Evolutionary conservation across 2,797 vertebrate genomes (phyloP).

Genomic region (Cynopterus sphinx): DNA sequence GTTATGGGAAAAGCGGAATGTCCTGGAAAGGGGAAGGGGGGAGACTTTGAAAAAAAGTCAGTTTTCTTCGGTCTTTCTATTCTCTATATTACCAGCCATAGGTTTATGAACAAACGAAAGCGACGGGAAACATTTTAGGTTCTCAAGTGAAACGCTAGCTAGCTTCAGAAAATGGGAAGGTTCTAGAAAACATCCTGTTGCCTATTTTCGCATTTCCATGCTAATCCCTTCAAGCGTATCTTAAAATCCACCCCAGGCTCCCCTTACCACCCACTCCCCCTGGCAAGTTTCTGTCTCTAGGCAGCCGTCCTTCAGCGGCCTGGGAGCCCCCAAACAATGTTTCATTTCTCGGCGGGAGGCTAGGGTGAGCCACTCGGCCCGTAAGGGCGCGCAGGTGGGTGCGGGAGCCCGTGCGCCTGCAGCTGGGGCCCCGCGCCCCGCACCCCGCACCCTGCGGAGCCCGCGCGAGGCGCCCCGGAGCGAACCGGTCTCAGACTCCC

Average conservation of each 20-base stretch:
- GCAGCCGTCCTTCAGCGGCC: not conserved
- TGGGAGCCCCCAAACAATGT: not conserved
- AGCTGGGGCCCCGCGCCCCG: not conserved
- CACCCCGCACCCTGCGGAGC: not conserved
- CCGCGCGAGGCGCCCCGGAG: not conserved
- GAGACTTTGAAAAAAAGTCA: not conserved
- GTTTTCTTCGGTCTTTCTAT: not conserved
- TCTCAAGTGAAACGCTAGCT: not conserved
- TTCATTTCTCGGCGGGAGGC: not conserved
- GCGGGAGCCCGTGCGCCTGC: too few relatives aligned
- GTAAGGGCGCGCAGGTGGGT: rapidly evolving
- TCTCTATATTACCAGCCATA: not conserved
- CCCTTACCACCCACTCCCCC: too few relatives aligned
- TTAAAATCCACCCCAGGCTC: not conserved
- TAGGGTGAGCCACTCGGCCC: rapidly evolving
- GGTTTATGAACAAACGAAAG: not conserved
- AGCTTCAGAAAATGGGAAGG: not conserved
- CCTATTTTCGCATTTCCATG: not conserved
- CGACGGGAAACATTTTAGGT: not conserved
- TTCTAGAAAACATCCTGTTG: not conserved
- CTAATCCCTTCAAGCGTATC: not conserved
- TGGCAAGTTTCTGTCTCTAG: not conserved
- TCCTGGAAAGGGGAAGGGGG: not conserved
- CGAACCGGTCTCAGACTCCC: not conserved
- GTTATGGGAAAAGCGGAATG: not conserved